A percentile compares a stretch with the other conserved stretches of the same genome.
Evolutionary conservation across 2,113 vertebrate genomes (phyloP).

Genomic region (Megaceryle torquata): DNA sequence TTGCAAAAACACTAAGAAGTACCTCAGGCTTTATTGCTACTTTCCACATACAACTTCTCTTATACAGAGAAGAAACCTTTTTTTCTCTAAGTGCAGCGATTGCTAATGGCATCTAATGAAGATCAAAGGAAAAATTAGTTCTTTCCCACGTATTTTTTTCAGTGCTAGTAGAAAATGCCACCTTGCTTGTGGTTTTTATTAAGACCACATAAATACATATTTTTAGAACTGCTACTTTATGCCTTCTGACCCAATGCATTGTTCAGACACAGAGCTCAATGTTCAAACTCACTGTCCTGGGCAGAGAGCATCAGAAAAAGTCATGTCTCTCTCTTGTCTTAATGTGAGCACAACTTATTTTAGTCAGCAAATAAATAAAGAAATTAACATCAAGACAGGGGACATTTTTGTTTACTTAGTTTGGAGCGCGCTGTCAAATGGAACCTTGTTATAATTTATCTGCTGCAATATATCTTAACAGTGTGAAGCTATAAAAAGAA

Average conservation of each 20-base stretch:
- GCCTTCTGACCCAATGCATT: background rate
- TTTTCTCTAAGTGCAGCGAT: background rate
- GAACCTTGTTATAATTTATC: background rate
- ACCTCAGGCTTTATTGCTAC: background rate
- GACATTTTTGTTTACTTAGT: background rate
- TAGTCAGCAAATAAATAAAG: background rate
- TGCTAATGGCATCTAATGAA: background rate
- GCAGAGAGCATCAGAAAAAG: background rate
- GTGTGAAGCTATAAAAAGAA: background rate
- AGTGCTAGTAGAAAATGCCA: background rate
- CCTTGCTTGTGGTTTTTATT: background rate
- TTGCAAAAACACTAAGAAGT: background rate
- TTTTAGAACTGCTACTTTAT: background rate
- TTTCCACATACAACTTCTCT: background rate
- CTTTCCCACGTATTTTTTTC: conserved; percentile 3
- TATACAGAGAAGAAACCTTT: background rate
- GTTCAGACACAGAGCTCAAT: background rate
- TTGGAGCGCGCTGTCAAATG: background rate
- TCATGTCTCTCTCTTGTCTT: background rate
- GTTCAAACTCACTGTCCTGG: background rate
- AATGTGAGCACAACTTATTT: background rate
- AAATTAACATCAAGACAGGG: background rate
- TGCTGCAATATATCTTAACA: background rate
- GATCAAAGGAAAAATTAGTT: background rate
- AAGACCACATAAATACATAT: background rate